Evolutionary conservation across 2,888 invertebrate genomes (phyloP).

Genomic region (Chalcis sispes): DNA sequence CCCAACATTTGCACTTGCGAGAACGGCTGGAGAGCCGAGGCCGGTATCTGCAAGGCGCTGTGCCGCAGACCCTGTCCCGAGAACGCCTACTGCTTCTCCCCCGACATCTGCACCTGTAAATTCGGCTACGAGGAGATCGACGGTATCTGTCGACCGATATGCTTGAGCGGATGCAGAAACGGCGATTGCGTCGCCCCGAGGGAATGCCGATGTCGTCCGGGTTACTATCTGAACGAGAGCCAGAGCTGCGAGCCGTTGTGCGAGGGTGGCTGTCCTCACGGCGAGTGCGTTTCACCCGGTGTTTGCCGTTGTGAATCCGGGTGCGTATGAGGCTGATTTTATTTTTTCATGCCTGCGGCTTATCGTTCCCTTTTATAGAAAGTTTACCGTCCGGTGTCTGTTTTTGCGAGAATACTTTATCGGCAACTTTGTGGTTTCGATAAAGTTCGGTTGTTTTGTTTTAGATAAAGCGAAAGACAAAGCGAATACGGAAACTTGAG

Average conservation of each 20-base stretch:
- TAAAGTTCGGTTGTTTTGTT: too few species aligned
- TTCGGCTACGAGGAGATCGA: slow-evolving; percentile 76
- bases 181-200: slow-evolving; percentile 71
- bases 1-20: slow-evolving; percentile 82
- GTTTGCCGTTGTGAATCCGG: slow-evolving; percentile 69
- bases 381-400: too few species aligned
- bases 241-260: slow-evolving; percentile 70
- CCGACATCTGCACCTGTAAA: slow-evolving; percentile 80
- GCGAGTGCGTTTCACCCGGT: slow-evolving; percentile 69
- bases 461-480: too few species aligned
- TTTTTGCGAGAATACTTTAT: too few species aligned
- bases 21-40: slow-evolving; percentile 79
- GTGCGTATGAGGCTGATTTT: slow-evolving; percentile 60
- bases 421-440: too few species aligned
- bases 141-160: slow-evolving; percentile 76
- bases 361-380: too few species aligned
- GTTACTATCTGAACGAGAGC: slow-evolving; percentile 66
- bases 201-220: slow-evolving; percentile 68
- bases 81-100: slow-evolving; percentile 78
- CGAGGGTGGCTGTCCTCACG: slow-evolving; percentile 71
- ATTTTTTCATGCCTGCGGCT: too few species aligned
- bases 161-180: slow-evolving; percentile 71
- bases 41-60: slow-evolving; percentile 82
- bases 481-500: too few species aligned
- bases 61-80: slow-evolving; percentile 78